Conservation (phyloP, 2,113 vertebrate genomes). For the Tetrax tetrax region DNA sequence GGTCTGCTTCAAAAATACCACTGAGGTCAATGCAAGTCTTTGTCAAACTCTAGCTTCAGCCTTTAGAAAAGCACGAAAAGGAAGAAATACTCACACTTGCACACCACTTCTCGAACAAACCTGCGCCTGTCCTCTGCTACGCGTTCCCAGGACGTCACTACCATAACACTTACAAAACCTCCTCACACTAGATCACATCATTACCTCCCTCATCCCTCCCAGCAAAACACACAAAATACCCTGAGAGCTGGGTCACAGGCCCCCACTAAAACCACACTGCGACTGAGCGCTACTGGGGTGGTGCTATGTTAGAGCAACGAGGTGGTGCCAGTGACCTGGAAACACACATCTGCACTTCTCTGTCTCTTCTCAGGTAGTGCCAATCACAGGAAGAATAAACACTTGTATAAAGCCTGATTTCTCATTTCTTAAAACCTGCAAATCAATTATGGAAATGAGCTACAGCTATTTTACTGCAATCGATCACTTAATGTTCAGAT, state of each 20-base stretch:
- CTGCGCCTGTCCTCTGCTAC: not conserved
- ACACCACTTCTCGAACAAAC: not conserved
- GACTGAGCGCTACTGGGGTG: accelerated
- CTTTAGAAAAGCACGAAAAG: not conserved
- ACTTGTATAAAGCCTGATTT: not conserved
- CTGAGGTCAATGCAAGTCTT: not conserved
- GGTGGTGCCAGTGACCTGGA: not conserved
- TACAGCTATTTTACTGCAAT: not conserved
- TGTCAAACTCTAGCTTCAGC: not conserved
- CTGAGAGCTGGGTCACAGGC: not conserved
- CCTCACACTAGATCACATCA: not conserved
- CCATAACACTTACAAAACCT: not conserved
- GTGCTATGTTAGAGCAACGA: not conserved
- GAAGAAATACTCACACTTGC: not conserved
- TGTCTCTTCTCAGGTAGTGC: not conserved
- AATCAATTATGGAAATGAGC: not conserved
- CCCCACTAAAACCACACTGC: accelerated
- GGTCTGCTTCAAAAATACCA: not conserved
- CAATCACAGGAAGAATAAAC: not conserved
- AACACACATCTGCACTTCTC: not conserved
- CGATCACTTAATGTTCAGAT: not conserved
- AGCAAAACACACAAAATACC: not conserved
- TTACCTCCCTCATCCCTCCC: not conserved
- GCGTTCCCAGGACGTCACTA: not conserved
- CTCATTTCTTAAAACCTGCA: not conserved